Evolutionary conservation across 2,888 invertebrate genomes (phyloP).

Genomic region (Tridacna crocea): DNA sequence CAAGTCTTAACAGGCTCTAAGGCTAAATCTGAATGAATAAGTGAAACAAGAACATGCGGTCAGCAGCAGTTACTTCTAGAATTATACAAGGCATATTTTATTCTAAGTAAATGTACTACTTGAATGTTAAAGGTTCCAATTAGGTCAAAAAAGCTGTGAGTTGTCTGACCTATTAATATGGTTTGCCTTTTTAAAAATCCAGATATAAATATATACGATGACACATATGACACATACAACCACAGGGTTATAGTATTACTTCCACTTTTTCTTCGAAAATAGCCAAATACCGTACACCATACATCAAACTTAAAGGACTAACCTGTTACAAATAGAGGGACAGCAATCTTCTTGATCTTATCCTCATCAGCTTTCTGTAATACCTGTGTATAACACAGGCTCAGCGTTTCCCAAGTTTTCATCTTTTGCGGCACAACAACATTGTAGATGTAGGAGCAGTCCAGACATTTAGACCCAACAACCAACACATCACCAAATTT

Average conservation of each 20-base stretch:
- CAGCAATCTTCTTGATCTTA: background rate
- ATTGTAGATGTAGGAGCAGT: slow-evolving; percentile 5
- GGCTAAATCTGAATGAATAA: no score
- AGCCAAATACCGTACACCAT: background rate
- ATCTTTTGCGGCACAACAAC: background rate
- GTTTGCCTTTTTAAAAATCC: background rate
- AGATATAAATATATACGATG: background rate
- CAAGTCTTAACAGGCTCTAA: no score
- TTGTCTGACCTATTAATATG: background rate
- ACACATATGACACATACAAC: no score
- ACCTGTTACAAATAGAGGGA: slow-evolving; percentile 7
- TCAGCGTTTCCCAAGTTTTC: background rate
- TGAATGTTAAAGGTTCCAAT: no score
- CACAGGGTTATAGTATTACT: no score
- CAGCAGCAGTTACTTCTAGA: no score
- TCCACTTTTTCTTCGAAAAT: no score
- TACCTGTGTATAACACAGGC: slow-evolving; percentile 6
- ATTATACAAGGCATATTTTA: no score
- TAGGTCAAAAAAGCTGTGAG: background rate
- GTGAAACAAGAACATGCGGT: no score
- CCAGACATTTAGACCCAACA: background rate
- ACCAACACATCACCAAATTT: background rate
- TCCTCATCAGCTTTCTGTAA: background rate
- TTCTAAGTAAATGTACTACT: no score
- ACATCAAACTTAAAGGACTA: background rate